Evolutionary conservation across 2,888 invertebrate genomes (phyloP), one percentile per base, ranked within the genome.

Genomic region (Athalia cordata): DNA sequence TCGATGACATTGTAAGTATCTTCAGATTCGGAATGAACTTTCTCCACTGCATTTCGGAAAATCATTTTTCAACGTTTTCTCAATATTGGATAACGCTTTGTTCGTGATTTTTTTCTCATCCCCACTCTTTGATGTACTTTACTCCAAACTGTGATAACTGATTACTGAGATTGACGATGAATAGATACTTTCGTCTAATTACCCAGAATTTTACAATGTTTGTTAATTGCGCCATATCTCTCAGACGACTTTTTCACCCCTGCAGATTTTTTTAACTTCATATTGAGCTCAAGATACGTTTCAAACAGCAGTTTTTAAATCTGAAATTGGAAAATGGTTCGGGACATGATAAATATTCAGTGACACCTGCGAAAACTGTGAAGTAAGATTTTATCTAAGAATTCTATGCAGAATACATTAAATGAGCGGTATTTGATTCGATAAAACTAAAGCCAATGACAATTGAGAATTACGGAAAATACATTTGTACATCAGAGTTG

Each of bases 1-100:
- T 92, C 81, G 93, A 93, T 84, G 93, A 93, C 84, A 92, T 91
- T 85, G 93, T 93, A 89, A 92, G 93, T 91, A 83, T 82, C 78
- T 55, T 65, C 50, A 50, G 55, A 52, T 79, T 75, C 43, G 47
- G 55, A 47, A 50, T 45, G 7, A 47, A 65, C 7, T 75, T 2
- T 75, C 4, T 0, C 9, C n/a, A 8, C 45, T 65, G n/a, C 8
- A 11, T 62, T 29, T 13, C 62, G 8, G 5, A 3, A 13, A 13
- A 4, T 62, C 15, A 5, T 62, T n/a, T 15, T 62, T 13, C 13
- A 61, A 4, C 7, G 0, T 61, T 4, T 61, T 55, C 11, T 55
- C 4, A 55, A 11, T 55, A 55, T 55, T 55, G 55, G 9, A 29
- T 29, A 29, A 1, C 29, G 29, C 29, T 29, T 29, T 29, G 29